phyloP scores from a whole-genome alignment of 2,797 vertebrate genomes.

The Siniperca scherzeri region DNA sequence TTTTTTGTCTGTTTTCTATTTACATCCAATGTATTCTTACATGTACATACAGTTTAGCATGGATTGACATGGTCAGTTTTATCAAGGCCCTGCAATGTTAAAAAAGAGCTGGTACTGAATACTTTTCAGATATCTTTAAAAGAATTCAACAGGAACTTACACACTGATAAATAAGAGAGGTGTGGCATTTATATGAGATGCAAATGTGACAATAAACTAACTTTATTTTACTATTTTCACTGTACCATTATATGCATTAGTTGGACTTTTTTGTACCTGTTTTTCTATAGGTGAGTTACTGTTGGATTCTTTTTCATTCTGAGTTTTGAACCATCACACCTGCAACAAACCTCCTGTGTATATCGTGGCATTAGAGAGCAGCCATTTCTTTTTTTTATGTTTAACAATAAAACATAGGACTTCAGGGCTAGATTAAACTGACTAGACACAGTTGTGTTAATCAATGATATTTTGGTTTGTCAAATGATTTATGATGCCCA shows the following conservation, averaged over 20 bases:
- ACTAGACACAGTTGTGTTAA: slow-evolving; percentile 56
- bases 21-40: slow-evolving; percentile 50
- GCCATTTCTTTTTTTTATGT: slow-evolving; percentile 1
- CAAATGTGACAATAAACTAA: not conserved
- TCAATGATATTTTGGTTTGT: slow-evolving; percentile 42
- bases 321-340: not conserved
- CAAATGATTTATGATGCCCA: slow-evolving; percentile 39
- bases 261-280: not conserved
- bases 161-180: not conserved
- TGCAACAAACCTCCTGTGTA: not conserved
- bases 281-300: not conserved
- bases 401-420: slow-evolving; percentile 30
- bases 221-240: not conserved
- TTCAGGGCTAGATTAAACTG: slow-evolving; percentile 65
- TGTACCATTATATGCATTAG: not conserved
- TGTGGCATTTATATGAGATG: not conserved
- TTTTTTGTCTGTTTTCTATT: slow-evolving; percentile 38
- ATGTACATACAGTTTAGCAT: slow-evolving; percentile 72
- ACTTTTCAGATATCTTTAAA: slow-evolving; percentile 32
- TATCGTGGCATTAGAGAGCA: not conserved
- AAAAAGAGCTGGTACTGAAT: slow-evolving; percentile 60
- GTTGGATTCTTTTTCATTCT: slow-evolving; percentile 8
- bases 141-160: slow-evolving; percentile 7
- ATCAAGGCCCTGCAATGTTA: slow-evolving; percentile 47
- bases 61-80: slow-evolving; percentile 73